Evolutionary conservation across 2,888 invertebrate genomes (phyloP), one percentile per base, ranked within the genome.

Genomic region (Sphinx pinastri): DNA sequence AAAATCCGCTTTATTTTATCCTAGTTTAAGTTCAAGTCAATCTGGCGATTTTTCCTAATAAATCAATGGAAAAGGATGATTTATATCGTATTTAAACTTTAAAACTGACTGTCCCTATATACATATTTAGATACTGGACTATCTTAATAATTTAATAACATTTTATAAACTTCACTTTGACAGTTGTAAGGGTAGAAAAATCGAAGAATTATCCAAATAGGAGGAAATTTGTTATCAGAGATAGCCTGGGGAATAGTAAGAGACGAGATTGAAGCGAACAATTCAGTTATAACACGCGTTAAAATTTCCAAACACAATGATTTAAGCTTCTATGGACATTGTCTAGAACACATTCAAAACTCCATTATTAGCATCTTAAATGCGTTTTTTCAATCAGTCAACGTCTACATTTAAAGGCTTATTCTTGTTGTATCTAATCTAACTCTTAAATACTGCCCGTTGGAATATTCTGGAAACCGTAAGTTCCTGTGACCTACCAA

Each of bases 81-180:
- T 38, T 38, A 38, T 58, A 60, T 55, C 54, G n/a, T 38, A 45
- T 38, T n/a, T 38, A 7, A 31, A 54, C 8, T 38, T 60, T 16
- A 63, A 49, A 63, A 63, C 63, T 49, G 63, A 63, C 49, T 49
- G 19, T 47, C n/a, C 13, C 63, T 63, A 63, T 19, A 63, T n/a
- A 47, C 19, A 63, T 63, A 49, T 63, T 38, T 47, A 63, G 13
- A 49, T 6, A 63, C 63, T 63, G 67, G 67, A 67, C 38, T 25
- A 16, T 67, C 54, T 67, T 67, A 67, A 52, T 31, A 67, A 67
- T 67, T 67, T 67, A 67, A 67, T 52, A 52, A 67, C 51, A 67
- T 12, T 67, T 67, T 52, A 67, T 67, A 67, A 67, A 67, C n/a
- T 67, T 52, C 45, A n/a, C 14, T 31, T 13, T 38, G 51, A 51